Evolutionary conservation across 2,888 invertebrate genomes (phyloP), one percentile per base, ranked within the genome.

Genomic region (Torymus tubicola): DNA sequence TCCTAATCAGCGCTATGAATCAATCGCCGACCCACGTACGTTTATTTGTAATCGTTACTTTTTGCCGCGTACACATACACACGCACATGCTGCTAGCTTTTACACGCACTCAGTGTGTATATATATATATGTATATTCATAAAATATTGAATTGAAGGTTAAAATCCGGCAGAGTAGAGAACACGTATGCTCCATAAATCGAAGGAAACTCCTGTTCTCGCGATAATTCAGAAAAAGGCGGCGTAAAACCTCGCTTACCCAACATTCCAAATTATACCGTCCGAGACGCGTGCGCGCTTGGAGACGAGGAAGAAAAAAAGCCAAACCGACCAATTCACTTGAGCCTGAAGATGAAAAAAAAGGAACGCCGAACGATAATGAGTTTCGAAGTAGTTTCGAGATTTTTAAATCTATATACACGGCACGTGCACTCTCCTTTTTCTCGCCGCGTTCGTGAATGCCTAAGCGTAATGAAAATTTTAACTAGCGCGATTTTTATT

Each of bases 1-100:
- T 24, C 5, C 64, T 74, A 64, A 82, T 78, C 70, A 57, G 60
- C 57, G 64, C 24, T 61, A 52, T 58, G 75, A 78, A 78, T 67
- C 81, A 75, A 75, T 78, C 68, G 73, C 74, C 14, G 77, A 71
- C 63, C 65, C 69, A 68, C 68, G 24, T 71, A 79, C 42, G 31
- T 31, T 31, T 31, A 31, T 67, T 64, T 63, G 16, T 68, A 77
- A 71, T 67, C 24, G 53, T 76, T 74, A 60, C 68, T 11, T 57
- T 57, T 64, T 52, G 64, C n/a, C 16, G 50, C 50, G 13, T n/a
- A 13, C 31, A 50, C 24, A 24, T 2, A 24, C 24, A 24, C 24
- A 24, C 24, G 24, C 24, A 3, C 24, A 3, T 24, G 24, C 24
- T 24, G 24, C 24, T n/a, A 3, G 24, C 2, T 24, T 24, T 3